Evolutionary conservation across 1,140 invertebrate species (phyloP).

Genomic region (Drosophila novamexicana): DNA sequence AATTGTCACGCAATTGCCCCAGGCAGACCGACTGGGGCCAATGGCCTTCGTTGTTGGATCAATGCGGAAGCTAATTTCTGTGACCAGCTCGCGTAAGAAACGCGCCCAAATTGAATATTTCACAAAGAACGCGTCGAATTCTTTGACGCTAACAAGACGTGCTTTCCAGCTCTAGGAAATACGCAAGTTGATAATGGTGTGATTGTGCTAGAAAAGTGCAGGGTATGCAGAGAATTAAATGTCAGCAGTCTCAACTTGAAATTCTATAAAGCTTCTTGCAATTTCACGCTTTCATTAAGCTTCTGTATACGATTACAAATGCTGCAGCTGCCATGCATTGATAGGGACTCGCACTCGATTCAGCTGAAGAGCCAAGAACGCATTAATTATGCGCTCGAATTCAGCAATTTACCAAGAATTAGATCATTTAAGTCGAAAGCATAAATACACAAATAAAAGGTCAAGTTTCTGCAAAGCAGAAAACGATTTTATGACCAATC

Average conservation of each 20-base stretch:
- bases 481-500: background rate
- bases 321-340: background rate
- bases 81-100: slow-evolving; percentile 3
- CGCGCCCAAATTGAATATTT: slow-evolving; percentile 5
- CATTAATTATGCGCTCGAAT: slow-evolving; percentile 1
- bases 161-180: background rate
- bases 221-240: background rate
- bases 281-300: background rate
- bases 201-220: background rate
- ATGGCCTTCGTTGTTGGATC: slow-evolving; percentile 33
- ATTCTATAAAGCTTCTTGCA: background rate
- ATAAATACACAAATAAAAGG: slow-evolving; percentile 1
- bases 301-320: slow-evolving; percentile 1
- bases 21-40: slow-evolving; percentile 40
- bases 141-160: slow-evolving; percentile 21
- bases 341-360: background rate
- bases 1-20: slow-evolving; percentile 59
- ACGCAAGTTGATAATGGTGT: background rate
- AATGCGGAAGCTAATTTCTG: slow-evolving; percentile 62
- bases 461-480: slow-evolving; percentile 7
- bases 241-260: background rate
- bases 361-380: background rate
- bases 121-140: background rate
- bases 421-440: slow-evolving; percentile 3
- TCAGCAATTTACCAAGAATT: slow-evolving; percentile 8